Conservation (phyloP, 2,797 vertebrate genomes). For the Carduelis carduelis region DNA sequence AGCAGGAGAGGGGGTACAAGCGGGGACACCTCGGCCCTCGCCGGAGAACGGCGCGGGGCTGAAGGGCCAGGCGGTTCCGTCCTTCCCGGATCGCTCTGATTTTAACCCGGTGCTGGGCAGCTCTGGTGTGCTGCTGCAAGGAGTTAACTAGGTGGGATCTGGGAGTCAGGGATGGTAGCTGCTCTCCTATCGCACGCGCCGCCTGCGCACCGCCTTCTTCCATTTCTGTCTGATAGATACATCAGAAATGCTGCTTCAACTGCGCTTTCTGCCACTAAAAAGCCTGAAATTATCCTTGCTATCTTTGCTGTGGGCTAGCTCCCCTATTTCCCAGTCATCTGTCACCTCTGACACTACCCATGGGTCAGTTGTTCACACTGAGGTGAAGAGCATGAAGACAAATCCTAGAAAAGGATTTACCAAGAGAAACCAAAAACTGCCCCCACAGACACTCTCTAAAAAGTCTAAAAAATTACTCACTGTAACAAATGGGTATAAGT, state of each 20-base stretch:
- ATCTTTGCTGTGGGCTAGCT: background rate
- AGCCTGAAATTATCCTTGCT: background rate
- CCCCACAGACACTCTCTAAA: background rate
- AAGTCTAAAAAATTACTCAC: background rate
- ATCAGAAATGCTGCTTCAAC: background rate
- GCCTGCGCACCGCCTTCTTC: slow-evolving; percentile 12
- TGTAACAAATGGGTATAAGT: background rate
- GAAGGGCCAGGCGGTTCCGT: background rate
- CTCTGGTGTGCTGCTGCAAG: background rate
- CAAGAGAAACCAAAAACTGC: background rate
- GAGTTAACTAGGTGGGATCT: slow-evolving; percentile 50
- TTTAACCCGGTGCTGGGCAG: background rate
- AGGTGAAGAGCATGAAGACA: background rate
- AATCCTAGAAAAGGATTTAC: background rate
- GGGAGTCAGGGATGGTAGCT: background rate
- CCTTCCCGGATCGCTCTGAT: background rate
- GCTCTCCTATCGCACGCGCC: slow-evolving; percentile 9
- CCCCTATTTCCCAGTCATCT: background rate
- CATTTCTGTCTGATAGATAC: background rate
- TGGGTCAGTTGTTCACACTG: background rate
- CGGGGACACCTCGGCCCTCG: background rate
- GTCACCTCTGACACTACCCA: background rate
- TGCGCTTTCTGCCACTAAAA: background rate
- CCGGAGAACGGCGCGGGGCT: background rate
- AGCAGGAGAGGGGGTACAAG: background rate